These are phyloP conservation scores for Agrypnia vestita DNA, from an alignment of 1,140 invertebrate species.

Conservation along the genomic window DNA sequence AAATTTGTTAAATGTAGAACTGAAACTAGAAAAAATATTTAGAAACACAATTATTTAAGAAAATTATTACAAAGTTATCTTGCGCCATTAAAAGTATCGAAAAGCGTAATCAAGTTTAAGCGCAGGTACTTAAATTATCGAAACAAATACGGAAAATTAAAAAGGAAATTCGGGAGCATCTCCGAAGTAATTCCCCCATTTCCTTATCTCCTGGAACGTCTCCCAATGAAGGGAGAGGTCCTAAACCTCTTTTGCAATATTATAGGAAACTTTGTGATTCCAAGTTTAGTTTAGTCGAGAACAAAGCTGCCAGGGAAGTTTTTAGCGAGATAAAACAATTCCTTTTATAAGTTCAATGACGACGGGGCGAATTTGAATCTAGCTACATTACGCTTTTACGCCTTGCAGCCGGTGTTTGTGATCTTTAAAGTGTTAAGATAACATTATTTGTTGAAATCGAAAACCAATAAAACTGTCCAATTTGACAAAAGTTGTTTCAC, in stretches of 20 bases:
- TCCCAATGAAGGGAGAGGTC: conserved; percentile 28
- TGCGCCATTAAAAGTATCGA: background rate
- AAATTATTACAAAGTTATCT: background rate
- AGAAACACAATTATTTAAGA: background rate
- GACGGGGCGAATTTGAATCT: background rate
- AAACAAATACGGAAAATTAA: background rate
- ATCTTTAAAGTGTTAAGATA: too few species aligned
- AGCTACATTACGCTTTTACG: background rate
- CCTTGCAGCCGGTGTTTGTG: too few species aligned
- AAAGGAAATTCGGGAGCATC: background rate
- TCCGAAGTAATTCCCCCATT: background rate
- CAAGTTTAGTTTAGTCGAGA: conserved; percentile 13
- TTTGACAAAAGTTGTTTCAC: too few species aligned
- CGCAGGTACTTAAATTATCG: background rate
- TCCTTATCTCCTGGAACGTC: conserved; percentile 21
- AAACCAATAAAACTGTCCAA: too few species aligned
- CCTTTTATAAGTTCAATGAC: conserved; percentile 12
- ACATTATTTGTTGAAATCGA: too few species aligned
- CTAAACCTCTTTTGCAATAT: conserved; percentile 33
- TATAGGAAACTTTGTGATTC: conserved; percentile 17
- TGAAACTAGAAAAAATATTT: too few species aligned
- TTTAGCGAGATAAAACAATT: conserved; percentile 8
- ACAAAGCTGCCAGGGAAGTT: conserved; percentile 13
- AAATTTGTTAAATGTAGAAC: too few species aligned
- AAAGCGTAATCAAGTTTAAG: background rate